Evolutionary conservation across 2,888 invertebrate genomes (phyloP).

Genomic region (Metallyticus violacea): DNA sequence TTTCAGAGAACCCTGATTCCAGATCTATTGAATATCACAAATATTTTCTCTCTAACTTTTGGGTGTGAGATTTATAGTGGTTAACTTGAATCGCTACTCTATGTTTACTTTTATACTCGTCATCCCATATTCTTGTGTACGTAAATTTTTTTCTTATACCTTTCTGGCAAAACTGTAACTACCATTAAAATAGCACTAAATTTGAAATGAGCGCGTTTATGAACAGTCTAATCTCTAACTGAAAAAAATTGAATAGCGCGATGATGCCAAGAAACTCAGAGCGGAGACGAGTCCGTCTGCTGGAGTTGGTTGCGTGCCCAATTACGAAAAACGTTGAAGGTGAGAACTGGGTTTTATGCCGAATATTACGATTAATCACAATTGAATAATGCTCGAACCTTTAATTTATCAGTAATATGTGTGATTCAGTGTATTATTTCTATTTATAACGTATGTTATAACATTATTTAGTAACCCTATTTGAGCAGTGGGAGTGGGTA

Average conservation of each 20-base stretch:
- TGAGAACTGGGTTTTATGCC: not conserved
- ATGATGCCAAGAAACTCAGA: not conserved
- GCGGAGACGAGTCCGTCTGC: not conserved
- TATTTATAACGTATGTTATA: conserved; percentile 5
- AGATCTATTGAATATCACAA: not conserved
- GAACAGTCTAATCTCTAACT: not conserved
- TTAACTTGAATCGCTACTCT: too few relatives aligned
- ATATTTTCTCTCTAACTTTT: not conserved
- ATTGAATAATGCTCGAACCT: not conserved
- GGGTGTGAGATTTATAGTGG: not conserved
- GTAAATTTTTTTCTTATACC: too few relatives aligned
- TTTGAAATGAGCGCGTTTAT: not conserved
- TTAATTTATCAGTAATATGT: not conserved
- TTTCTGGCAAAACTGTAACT: not conserved
- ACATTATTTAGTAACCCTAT: conserved; percentile 1
- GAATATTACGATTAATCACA: not conserved
- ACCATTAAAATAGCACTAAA: not conserved
- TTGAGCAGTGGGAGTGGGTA: conserved; percentile 24
- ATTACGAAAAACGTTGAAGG: not conserved
- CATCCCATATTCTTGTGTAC: too few relatives aligned
- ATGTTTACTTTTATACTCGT: too few relatives aligned
- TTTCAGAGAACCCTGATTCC: not conserved
- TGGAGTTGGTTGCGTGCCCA: conserved; percentile 8
- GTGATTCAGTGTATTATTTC: not conserved
- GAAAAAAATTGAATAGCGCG: not conserved